Evolutionary conservation across 2,113 vertebrate species (phyloP).

Genomic region (Psephotus haematonotus): DNA sequence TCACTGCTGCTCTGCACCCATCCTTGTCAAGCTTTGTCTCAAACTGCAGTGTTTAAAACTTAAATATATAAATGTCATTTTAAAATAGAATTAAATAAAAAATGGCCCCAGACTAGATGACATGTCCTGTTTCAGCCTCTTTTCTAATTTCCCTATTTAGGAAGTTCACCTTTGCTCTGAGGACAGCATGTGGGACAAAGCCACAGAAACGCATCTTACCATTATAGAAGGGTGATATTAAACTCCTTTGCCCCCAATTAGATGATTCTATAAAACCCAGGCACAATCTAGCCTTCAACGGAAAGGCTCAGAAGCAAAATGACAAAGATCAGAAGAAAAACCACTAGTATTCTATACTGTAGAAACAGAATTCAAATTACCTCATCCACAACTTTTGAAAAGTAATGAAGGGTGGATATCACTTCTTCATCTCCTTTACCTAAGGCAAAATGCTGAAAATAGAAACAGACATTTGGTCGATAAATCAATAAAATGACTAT

Average conservation of each 20-base stretch:
- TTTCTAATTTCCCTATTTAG: not conserved
- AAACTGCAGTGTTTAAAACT: not conserved
- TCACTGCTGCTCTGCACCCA: not conserved
- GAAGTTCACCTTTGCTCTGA: not conserved
- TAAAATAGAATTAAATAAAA: not conserved
- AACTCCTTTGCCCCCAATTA: not conserved
- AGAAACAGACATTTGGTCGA: not conserved
- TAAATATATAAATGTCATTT: not conserved
- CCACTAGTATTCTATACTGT: not conserved
- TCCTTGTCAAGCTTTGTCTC: not conserved
- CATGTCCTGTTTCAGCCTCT: not conserved
- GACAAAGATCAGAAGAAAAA: not conserved
- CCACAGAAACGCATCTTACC: not conserved
- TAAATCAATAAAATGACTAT: not conserved
- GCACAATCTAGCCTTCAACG: not conserved
- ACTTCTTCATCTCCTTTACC: conserved; percentile 98
- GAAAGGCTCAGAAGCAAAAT: not conserved
- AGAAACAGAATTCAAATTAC: conserved; percentile 72
- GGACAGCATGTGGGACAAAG: not conserved
- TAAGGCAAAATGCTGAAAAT: conserved; percentile 91
- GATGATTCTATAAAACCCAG: not conserved
- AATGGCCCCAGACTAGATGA: not conserved
- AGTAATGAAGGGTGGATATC: conserved; percentile 89
- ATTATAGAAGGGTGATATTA: not conserved
- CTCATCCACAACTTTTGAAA: conserved; percentile 93